Conservation (phyloP, 2,113 vertebrate species). For the Dicrurus megarhynchus region DNA sequence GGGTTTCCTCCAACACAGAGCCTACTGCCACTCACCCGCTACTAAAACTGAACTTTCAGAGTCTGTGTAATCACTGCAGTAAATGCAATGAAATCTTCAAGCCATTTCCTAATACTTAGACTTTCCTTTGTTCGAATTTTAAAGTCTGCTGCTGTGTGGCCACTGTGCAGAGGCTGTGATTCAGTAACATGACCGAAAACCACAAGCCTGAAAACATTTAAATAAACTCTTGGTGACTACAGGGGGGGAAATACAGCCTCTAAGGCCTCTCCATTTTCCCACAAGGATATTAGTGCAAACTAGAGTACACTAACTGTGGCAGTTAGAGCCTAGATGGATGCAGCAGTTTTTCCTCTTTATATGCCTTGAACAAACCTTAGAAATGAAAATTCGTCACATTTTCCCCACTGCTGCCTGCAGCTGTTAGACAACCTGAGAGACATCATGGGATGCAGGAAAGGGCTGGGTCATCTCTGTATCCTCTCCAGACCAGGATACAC, state of each 20-base stretch:
- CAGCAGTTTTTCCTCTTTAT: background rate
- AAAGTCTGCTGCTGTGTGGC: background rate
- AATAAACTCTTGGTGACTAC: background rate
- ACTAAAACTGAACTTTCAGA: background rate
- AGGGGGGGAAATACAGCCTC: background rate
- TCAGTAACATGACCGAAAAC: background rate
- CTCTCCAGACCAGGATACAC: background rate
- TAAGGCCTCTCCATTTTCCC: background rate
- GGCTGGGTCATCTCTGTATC: background rate
- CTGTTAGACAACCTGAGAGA: background rate
- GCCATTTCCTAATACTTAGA: background rate
- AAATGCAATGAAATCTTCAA: background rate
- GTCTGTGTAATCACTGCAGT: background rate
- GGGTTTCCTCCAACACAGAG: background rate
- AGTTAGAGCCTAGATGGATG: background rate
- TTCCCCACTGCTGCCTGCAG: background rate
- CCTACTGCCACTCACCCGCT: background rate
- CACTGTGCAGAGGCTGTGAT: background rate
- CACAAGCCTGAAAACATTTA: background rate
- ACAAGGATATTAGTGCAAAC: background rate
- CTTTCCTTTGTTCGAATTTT: background rate
- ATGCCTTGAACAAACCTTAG: background rate
- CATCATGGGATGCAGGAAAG: background rate
- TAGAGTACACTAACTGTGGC: background rate
- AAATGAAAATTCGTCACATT: background rate